Evolutionary conservation across 2,113 vertebrate genomes (phyloP).

Genomic region (Pristiophorus japonicus): DNA sequence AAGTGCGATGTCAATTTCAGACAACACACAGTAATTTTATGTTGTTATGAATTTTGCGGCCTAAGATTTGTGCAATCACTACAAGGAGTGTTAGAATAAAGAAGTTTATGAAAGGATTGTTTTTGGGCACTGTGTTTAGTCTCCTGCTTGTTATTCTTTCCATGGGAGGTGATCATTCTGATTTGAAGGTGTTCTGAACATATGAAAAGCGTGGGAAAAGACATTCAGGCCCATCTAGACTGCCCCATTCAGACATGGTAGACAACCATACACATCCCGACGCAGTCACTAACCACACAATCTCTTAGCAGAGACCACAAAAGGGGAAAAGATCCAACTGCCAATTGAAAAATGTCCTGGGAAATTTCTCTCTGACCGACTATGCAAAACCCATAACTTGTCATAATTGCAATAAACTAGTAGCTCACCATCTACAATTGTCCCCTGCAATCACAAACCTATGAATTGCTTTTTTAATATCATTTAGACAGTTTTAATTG

Average conservation of each 20-base stretch:
- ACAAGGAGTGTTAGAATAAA: neutral
- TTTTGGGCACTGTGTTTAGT: too few species aligned
- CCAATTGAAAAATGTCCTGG: neutral
- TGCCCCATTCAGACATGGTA: neutral
- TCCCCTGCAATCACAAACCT: too few species aligned
- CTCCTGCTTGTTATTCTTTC: neutral
- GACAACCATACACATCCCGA: neutral
- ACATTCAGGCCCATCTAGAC: neutral
- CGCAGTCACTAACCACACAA: neutral
- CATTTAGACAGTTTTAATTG: too few species aligned
- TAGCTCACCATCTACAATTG: neutral
- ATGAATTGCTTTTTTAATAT: too few species aligned
- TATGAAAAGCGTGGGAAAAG: too few species aligned
- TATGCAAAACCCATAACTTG: neutral
- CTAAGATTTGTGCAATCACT: neutral
- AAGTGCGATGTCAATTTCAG: neutral
- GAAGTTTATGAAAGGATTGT: neutral
- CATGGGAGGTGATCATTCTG: neutral
- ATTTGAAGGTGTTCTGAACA: neutral
- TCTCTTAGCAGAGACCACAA: neutral
- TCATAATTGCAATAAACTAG: neutral
- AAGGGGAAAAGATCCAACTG: neutral
- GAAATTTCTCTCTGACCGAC: neutral
- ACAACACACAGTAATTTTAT: neutral
- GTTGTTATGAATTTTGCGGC: neutral